These are phyloP conservation scores for Herminia tarsipennalis DNA, from an alignment of 2,888 invertebrate species.

Conservation along the genomic window DNA sequence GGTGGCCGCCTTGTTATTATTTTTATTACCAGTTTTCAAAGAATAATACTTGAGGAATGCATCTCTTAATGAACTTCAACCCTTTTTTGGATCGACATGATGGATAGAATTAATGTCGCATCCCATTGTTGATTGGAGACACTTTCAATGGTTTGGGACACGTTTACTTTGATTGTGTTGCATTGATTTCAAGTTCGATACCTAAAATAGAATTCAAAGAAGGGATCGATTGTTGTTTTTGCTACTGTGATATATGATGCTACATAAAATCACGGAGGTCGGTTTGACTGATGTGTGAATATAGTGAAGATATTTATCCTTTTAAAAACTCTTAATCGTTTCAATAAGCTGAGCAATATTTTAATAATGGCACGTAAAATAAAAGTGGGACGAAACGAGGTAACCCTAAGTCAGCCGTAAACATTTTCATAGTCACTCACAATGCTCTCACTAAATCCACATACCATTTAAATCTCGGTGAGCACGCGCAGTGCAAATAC, in stretches of 20 bases:
- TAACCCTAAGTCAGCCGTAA: conserved; percentile 58
- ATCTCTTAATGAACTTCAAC: conserved; percentile 85
- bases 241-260: conserved; percentile 48
- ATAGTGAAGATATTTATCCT: conserved; percentile 23
- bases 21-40: conserved; percentile 85
- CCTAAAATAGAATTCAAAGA: conserved; percentile 59
- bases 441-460: conserved; percentile 66
- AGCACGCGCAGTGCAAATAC: conserved; percentile 61
- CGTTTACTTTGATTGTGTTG: conserved; percentile 63
- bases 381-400: conserved; percentile 13
- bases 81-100: conserved; percentile 82
- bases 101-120: conserved; percentile 84
- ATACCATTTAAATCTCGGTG: conserved; percentile 70
- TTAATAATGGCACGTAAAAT: background rate
- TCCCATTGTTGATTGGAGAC: conserved; percentile 83
- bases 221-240: conserved; percentile 47
- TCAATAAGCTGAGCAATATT: background rate
- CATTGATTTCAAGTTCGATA: conserved; percentile 63
- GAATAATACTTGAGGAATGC: conserved; percentile 85
- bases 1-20: conserved; percentile 86
- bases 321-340: conserved; percentile 7
- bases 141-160: conserved; percentile 69
- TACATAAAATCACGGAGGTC: conserved; percentile 28
- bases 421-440: conserved; percentile 71
- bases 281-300: conserved; percentile 34